These are phyloP conservation scores for Toxonevra muliebris DNA, from an alignment of 2,888 invertebrate genomes.

Conservation along the genomic window DNA sequence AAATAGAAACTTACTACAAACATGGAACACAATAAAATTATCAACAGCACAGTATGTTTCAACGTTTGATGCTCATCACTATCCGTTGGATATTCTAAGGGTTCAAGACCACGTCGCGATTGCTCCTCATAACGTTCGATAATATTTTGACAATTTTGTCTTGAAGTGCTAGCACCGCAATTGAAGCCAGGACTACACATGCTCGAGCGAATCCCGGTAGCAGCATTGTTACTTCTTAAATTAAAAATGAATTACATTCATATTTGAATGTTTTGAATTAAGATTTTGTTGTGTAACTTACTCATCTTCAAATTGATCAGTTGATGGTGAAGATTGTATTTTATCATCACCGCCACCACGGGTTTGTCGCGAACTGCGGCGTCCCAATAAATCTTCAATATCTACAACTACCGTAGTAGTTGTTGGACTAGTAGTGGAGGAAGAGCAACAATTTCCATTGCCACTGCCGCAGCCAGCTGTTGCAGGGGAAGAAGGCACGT, in stretches of 20 bases:
- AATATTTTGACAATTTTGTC: constrained; percentile 67
- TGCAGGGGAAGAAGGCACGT: not conserved
- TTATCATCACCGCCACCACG: constrained; percentile 23
- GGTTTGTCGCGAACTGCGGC: constrained; percentile 35
- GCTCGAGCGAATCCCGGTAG: constrained; percentile 42
- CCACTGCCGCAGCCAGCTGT: constrained; percentile 52
- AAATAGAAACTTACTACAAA: constrained; percentile 76
- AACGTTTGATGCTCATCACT: constrained; percentile 76
- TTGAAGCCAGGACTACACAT: constrained; percentile 68
- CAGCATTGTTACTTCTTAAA: not conserved
- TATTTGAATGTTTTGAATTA: not conserved
- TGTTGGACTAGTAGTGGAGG: constrained; percentile 50
- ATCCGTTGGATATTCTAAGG: constrained; percentile 68
- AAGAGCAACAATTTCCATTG: constrained; percentile 57
- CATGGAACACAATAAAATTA: constrained; percentile 84
- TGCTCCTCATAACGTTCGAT: constrained; percentile 68
- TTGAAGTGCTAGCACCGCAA: constrained; percentile 66
- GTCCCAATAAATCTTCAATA: constrained; percentile 71
- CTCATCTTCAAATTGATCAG: constrained; percentile 42
- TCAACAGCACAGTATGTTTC: constrained; percentile 82
- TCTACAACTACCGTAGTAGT: constrained; percentile 67
- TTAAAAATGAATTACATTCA: not conserved
- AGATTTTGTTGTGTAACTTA: constrained; percentile 31
- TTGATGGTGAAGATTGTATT: constrained; percentile 31
- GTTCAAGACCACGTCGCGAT: constrained; percentile 66